A percentile compares a stretch with the other conserved stretches of the same genome.
Evolutionary conservation across 1,140 invertebrate genomes (phyloP).

Genomic region (Drosophila setifemur): DNA sequence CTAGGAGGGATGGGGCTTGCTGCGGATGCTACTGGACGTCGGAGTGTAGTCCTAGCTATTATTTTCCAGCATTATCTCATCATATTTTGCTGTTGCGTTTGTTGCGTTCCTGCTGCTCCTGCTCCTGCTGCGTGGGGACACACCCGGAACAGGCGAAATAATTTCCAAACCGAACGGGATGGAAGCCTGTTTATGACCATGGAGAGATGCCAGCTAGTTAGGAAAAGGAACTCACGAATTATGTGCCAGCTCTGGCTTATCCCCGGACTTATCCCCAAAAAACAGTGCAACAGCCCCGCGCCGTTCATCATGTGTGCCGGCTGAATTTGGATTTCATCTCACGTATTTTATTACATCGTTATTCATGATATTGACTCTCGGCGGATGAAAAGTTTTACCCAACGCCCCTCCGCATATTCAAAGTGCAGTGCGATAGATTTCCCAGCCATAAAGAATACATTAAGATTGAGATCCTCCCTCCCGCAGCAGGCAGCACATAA

Average conservation of each 20-base stretch:
- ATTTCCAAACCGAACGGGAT: conserved; percentile 1
- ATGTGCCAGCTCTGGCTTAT: conserved; percentile 30
- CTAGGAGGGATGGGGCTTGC: conserved; percentile 20
- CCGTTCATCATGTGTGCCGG: conserved; percentile 64
- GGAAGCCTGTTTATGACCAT: conserved; percentile 28
- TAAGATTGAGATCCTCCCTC: conserved; percentile 46
- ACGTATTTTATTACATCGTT: conserved; percentile 81
- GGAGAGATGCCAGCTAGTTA: conserved; percentile 60
- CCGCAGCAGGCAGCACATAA: conserved; percentile 38
- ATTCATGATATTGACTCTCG: conserved; percentile 70
- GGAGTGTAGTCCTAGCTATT: conserved; percentile 47
- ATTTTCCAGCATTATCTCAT: conserved; percentile 67
- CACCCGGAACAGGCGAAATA: conserved; percentile 32
- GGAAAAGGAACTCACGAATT: conserved; percentile 61
- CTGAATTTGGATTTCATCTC: conserved; percentile 63
- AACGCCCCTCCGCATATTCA: conserved; percentile 50
- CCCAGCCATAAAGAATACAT: conserved; percentile 72
- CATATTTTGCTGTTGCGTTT: conserved; percentile 47
- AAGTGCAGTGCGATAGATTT: conserved; percentile 79
- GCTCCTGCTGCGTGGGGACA: not conserved
- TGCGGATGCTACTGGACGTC: conserved; percentile 20
- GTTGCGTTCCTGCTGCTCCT: conserved; percentile 19
- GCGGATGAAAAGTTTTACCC: conserved; percentile 25
- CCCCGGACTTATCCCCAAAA: conserved; percentile 1
- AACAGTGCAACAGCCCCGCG: conserved; percentile 24